Evolutionary conservation across 2,113 vertebrate genomes (phyloP), one percentile per base, ranked within the genome.

Genomic region (Larimichthys polyactis): DNA sequence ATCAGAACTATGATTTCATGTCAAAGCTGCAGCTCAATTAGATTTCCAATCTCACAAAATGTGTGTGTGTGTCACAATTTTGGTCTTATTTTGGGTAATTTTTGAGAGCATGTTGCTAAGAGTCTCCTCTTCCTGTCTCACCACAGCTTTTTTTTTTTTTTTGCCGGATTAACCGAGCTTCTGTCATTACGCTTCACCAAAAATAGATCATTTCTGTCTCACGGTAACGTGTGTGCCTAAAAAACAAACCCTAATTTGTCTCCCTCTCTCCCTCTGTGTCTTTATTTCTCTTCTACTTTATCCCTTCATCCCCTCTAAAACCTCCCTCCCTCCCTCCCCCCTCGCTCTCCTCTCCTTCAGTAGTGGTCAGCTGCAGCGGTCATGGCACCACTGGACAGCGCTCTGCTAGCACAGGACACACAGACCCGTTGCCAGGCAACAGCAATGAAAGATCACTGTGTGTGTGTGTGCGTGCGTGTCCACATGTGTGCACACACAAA

Each of bases 341-440:
- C 36, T 8, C 36, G 8, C 36, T 40, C 36, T 40, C 36, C 24
- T 36, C 77, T 84, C 83, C 89, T 89, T 67, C 86, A 89, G 83
- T 71, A 88, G 89, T 95, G 94, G 93, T 94, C 94, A 95, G 94
- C 90, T 57, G 88, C 83, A 91, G 93, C 83, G 92, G 93, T 93
- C 93, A 90, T 78, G 91, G 94, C 94, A 92, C 93, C 89, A 89
- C 92, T 90, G 94, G 94, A 95, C 94, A 94, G 90, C 73, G 66
- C 93, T 89, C 91, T 75, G 82, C 92, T 82, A 93, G 81, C 80
- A 91, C 93, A 93, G 93, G 94, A 95, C 95, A 95, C 92, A 92
- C 88, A 90, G 90, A 89, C 92, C 78, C 60, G 95, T 95, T 95
- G 95, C 94, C 93, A 95, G 91, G 95, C 95, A 96, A 96, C 95